Evolutionary conservation across 2,113 vertebrate genomes (phyloP).

Genomic region (Malaclemys terrapin): DNA sequence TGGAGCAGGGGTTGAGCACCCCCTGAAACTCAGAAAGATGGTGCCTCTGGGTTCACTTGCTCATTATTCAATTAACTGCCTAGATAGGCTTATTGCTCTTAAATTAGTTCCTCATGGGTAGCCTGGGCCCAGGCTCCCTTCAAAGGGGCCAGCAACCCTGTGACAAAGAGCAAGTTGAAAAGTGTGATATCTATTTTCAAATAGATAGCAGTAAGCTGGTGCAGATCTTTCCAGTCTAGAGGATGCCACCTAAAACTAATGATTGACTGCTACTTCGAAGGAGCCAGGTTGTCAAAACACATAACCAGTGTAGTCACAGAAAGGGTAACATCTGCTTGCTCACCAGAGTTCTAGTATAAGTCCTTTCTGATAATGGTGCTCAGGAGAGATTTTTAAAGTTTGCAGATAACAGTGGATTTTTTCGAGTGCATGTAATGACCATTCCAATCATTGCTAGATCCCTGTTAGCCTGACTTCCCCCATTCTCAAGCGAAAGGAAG

Average conservation of each 20-base stretch:
- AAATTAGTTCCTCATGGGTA: not conserved
- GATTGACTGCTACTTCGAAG: not conserved
- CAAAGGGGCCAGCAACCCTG: not conserved
- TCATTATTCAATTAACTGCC: not conserved
- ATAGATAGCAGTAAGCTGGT: not conserved
- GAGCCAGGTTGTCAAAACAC: not conserved
- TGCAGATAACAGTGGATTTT: not conserved
- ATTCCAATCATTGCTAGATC: not conserved
- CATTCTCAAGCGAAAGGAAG: not conserved
- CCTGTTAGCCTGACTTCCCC: conserved; percentile 11
- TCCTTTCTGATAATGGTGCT: not conserved
- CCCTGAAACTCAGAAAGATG: too few relatives aligned
- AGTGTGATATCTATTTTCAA: not conserved
- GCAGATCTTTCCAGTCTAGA: not conserved
- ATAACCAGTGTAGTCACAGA: not conserved
- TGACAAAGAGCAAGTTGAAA: not conserved
- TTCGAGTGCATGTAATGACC: not conserved
- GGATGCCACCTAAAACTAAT: not conserved
- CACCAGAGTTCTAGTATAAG: not conserved
- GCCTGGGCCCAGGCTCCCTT: not conserved
- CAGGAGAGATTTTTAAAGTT: not conserved
- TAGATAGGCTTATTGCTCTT: not conserved
- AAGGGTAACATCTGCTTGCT: not conserved
- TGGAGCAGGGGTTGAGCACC: too few relatives aligned
- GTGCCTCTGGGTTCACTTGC: too few relatives aligned